Evolutionary conservation across 2,888 invertebrate species (phyloP).

Genomic region (Cerceris rybyensis): DNA sequence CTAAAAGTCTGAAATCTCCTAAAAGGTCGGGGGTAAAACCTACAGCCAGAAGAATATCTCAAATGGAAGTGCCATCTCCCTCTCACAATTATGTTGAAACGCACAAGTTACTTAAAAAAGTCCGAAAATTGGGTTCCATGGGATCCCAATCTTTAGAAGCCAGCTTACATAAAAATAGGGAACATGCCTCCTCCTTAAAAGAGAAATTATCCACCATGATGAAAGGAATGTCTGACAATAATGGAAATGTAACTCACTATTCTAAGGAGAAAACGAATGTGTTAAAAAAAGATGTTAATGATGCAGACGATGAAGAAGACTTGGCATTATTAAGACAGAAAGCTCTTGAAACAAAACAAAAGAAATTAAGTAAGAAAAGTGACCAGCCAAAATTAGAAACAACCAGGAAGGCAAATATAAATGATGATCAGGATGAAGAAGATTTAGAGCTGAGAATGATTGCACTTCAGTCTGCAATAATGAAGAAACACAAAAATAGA

Average conservation of each 20-base stretch:
- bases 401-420: slow-evolving; percentile 35
- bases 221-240: slow-evolving; percentile 49
- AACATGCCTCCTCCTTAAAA: slow-evolving; percentile 74
- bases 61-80: slow-evolving; percentile 14
- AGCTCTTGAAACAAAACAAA: slow-evolving; percentile 77
- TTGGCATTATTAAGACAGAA: slow-evolving; percentile 72
- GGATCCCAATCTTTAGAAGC: slow-evolving; percentile 53
- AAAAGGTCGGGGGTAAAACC: slow-evolving; percentile 46
- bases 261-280: slow-evolving; percentile 36
- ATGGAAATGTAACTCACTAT: slow-evolving; percentile 26
- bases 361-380: slow-evolving; percentile 52
- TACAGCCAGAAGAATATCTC: slow-evolving; percentile 40
- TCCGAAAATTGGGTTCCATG: slow-evolving; percentile 71
- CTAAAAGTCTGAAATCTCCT: slow-evolving; percentile 19
- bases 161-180: slow-evolving; percentile 61
- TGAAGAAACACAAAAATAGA: slow-evolving; percentile 86
- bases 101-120: slow-evolving; percentile 74
- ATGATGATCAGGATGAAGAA: slow-evolving; percentile 84
- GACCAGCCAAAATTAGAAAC: slow-evolving; percentile 29
- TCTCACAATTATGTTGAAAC: slow-evolving; percentile 57
- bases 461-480: slow-evolving; percentile 87
- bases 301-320: slow-evolving; percentile 75
- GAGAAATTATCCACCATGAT: slow-evolving; percentile 77
- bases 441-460: slow-evolving; percentile 85
- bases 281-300: slow-evolving; percentile 1